phyloP scores from a whole-genome alignment of 2,888 invertebrate genomes.

The Dicranocentrus wangi region DNA sequence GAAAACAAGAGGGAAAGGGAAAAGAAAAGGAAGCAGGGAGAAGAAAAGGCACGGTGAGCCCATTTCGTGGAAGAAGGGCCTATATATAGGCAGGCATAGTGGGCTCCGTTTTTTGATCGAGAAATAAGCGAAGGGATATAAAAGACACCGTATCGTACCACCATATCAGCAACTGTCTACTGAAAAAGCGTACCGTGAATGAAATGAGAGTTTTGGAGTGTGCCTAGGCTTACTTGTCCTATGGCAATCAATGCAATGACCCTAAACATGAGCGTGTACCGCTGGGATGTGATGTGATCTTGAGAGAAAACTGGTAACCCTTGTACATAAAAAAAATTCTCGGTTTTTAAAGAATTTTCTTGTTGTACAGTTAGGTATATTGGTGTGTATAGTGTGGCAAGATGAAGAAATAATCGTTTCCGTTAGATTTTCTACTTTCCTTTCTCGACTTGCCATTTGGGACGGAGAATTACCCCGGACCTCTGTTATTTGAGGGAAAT shows the following conservation, averaged over 20 bases:
- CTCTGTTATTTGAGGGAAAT: conserved; percentile 11
- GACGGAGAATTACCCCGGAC: conserved; percentile 11
- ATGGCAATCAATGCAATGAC: conserved; percentile 40
- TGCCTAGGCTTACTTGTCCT: too few relatives aligned
- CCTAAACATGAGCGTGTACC: neutral
- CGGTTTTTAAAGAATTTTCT: neutral
- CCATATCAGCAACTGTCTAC: conserved; percentile 13
- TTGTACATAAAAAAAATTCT: too few relatives aligned
- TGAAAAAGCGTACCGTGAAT: neutral
- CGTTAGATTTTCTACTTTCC: conserved; percentile 26
- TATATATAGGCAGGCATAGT: too few relatives aligned
- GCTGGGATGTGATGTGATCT: neutral
- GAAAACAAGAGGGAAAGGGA: conserved; percentile 56
- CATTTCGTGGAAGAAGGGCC: conserved; percentile 52
- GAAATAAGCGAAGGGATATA: conserved; percentile 22
- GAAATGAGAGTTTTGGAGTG: too few relatives aligned
- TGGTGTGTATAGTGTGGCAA: conserved; percentile 7
- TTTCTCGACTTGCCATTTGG: neutral
- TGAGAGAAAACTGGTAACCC: conserved; percentile 1
- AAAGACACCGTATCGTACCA: neutral
- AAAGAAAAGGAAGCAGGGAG: conserved; percentile 13
- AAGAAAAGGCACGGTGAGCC: conserved; percentile 44
- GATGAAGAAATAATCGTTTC: conserved; percentile 52
- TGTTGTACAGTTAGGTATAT: too few relatives aligned
- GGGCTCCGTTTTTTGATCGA: conserved; percentile 28